A percentile compares a stretch with the other conserved stretches of the same genome.
These are phyloP conservation scores for Phacellophora camtschatica DNA, from an alignment of 30 jellyfish, hydroid and myxozoan genomes.

Conservation along the genomic window DNA sequence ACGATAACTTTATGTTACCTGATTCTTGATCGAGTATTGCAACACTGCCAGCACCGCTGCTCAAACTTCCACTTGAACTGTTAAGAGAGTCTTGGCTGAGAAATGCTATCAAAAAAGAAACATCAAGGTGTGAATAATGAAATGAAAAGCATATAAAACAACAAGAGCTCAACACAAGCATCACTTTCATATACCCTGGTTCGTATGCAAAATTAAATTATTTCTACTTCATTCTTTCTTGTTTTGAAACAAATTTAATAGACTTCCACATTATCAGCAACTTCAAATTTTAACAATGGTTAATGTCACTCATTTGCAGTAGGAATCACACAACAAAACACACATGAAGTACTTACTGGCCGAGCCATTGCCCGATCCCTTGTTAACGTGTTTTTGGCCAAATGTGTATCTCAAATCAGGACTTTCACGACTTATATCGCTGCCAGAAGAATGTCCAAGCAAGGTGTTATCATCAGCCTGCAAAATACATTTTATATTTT, in stretches of 20 bases:
- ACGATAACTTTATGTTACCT: not conserved
- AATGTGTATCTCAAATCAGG: slow-evolving; percentile 32
- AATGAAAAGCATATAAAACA: too few relatives aligned
- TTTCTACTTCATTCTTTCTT: too few relatives aligned
- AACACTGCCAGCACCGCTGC: slow-evolving; percentile 6
- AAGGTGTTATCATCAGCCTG: slow-evolving; percentile 22
- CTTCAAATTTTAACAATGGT: too few relatives aligned
- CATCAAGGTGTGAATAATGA: too few relatives aligned
- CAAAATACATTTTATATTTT: too few relatives aligned
- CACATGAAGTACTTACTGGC: slow-evolving; percentile 9
- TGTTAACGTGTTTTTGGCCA: not conserved
- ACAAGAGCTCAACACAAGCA: too few relatives aligned
- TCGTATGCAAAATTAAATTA: too few relatives aligned
- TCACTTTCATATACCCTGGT: too few relatives aligned
- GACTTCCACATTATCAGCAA: too few relatives aligned
- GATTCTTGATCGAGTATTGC: not conserved
- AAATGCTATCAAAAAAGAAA: not conserved
- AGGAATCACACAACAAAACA: not conserved
- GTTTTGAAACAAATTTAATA: too few relatives aligned
- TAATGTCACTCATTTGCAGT: too few relatives aligned
- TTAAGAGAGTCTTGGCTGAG: slow-evolving; percentile 29
- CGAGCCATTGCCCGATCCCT: not conserved
- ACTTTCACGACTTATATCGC: slow-evolving; percentile 50
- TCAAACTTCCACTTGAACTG: slow-evolving; percentile 41
- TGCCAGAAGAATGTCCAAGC: slow-evolving; percentile 49